Evolutionary conservation across 2,113 vertebrate species (phyloP).

Genomic region (Grammomys surdaster): DNA sequence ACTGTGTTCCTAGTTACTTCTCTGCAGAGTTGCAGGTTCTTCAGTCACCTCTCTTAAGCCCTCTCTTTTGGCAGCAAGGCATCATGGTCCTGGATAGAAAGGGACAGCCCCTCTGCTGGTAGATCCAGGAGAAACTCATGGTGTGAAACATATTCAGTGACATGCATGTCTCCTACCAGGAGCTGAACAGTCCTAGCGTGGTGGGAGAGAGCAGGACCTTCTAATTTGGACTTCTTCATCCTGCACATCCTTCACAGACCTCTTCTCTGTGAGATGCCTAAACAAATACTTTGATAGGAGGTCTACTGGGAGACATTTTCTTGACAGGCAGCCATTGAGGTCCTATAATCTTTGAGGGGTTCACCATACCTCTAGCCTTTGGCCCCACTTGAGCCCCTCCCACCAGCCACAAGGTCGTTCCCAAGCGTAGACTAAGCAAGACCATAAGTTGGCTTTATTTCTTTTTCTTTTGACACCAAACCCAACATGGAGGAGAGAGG

Average conservation of each 20-base stretch:
- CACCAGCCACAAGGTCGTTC: not conserved
- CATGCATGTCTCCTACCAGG: too few relatives aligned
- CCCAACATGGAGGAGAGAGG: not conserved
- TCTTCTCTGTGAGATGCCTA: not conserved
- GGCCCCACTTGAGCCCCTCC: too few relatives aligned
- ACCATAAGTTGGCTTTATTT: not conserved
- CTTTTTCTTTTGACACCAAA: not conserved
- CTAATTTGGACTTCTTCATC: not conserved
- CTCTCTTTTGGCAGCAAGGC: not conserved
- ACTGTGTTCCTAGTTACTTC: fast-evolving
- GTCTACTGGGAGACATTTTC: not conserved
- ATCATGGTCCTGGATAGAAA: not conserved
- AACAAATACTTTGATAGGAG: too few relatives aligned
- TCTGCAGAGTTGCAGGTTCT: not conserved
- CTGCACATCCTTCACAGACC: not conserved
- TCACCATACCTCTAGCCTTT: not conserved
- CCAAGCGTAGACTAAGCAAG: not conserved
- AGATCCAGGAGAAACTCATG: not conserved
- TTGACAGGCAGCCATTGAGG: not conserved
- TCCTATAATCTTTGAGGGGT: not conserved
- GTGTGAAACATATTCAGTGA: not conserved
- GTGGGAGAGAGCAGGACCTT: not conserved
- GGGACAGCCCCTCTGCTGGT: not conserved
- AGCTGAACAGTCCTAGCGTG: fast-evolving
- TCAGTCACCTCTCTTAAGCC: not conserved